These are phyloP conservation scores for Himalopsyche kuldschensis DNA, from an alignment of 2,888 invertebrate genomes.

Conservation along the genomic window DNA sequence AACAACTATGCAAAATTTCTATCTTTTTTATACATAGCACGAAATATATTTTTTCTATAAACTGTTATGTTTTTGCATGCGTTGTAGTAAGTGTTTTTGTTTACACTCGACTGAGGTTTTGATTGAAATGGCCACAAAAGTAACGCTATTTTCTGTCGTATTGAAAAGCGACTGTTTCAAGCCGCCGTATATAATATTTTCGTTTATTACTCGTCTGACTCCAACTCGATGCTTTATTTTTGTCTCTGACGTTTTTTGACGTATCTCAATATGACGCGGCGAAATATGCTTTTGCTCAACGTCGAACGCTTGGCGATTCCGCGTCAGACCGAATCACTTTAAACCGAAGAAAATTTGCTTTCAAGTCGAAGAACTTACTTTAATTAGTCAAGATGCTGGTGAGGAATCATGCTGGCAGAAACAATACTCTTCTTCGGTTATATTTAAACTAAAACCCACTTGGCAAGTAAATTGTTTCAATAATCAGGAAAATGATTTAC, in stretches of 20 bases:
- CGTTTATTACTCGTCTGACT: background rate
- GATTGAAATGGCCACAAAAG: background rate
- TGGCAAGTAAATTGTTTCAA: no score
- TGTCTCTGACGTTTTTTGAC: background rate
- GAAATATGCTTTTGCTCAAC: background rate
- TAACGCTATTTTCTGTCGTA: background rate
- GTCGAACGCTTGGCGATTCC: background rate
- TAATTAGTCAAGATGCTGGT: background rate
- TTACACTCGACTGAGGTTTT: background rate
- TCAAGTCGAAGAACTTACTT: background rate
- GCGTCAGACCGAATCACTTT: background rate
- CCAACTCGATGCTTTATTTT: background rate
- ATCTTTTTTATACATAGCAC: no score
- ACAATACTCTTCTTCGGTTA: background rate
- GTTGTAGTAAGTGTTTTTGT: no score
- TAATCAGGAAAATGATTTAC: no score
- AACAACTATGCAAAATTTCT: no score
- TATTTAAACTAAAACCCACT: background rate
- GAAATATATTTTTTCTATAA: no score
- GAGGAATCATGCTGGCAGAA: background rate
- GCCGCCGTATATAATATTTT: background rate
- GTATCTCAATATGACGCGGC: background rate
- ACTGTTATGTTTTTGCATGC: no score
- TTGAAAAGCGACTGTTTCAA: background rate
- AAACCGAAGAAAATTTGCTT: background rate